Base-by-base conservation (phyloP, 2,113 vertebrate genomes). In the Actenoides lindsayi region DNA sequence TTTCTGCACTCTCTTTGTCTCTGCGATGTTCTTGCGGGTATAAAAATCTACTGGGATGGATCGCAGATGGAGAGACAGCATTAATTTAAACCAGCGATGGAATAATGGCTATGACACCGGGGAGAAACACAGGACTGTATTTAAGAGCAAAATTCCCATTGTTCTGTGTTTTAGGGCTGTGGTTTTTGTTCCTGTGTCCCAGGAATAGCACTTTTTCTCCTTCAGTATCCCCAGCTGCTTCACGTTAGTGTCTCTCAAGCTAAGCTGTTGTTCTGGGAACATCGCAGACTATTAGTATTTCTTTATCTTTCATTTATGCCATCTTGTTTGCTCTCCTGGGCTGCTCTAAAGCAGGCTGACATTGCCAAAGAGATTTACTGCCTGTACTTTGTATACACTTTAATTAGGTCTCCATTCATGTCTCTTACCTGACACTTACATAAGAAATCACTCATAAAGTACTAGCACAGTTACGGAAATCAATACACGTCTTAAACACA, bases 361-460 rank as follows among this genome's bases (percentile, higher is more conserved):
- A 95, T 51, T 93, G 88, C 89, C 87, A 64, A 84, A 92, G 94
- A 96, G 95, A 97, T 97, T 96, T 97, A 97, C 63, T 83, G 91
- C 6, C 0, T 77, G 89, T 75, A 21, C 95, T 96, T 96, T 88
- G 89, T 93, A 75, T 88, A 90, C 83, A 41, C 86, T 96, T 97
- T 95, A 97, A 97, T 97, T 95, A 96, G 95, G 87, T 89, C 91
- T 93, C 96, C 73, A 85, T 94, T 95, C 95, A 73, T 97, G 96
- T 85, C 93, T 93, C 76, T 92, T 80, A 87, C 85, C 90, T 95
- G 95, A 94, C 93, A 84, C 91, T 94, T 94, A 88, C 89, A 78
- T 89, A 96, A 97, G 97, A 96, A 97, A 96, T 95, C 96, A 97
- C 94, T 97, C 96, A 97, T 95, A 95, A 95, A 96, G 54, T 44